Evolutionary conservation across 2,797 vertebrate species (phyloP).

Genomic region (Podarcis siculus): DNA sequence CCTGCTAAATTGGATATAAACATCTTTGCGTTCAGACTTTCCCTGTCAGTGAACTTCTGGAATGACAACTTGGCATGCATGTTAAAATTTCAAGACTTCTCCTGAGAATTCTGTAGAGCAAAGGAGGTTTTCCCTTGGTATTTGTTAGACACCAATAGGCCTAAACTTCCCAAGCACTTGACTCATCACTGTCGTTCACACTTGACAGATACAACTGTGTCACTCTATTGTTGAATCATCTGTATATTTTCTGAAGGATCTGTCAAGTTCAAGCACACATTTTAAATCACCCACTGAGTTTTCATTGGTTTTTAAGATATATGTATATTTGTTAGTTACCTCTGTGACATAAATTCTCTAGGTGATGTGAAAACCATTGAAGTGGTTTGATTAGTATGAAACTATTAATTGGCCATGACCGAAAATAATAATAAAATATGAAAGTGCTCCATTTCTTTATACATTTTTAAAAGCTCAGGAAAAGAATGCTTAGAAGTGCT

Average conservation of each 20-base stretch:
- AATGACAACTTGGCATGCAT: neutral
- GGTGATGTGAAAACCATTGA: neutral
- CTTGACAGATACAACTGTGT: neutral
- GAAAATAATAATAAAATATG: neutral
- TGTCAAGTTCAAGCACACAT: neutral
- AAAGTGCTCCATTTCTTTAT: neutral
- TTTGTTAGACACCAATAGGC: neutral
- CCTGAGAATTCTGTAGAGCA: neutral
- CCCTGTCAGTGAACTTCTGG: neutral
- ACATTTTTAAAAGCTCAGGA: neutral
- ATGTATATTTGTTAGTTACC: too few species aligned
- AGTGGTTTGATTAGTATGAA: conserved; percentile 22
- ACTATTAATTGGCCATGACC: conserved; percentile 5
- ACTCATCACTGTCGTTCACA: neutral
- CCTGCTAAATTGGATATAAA: conserved; percentile 4
- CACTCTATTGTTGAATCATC: accelerated
- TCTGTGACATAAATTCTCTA: too few species aligned
- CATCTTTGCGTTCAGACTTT: neutral
- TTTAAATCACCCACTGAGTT: conserved; percentile 17
- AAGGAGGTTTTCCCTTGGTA: conserved; percentile 16
- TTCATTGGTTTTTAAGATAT: neutral
- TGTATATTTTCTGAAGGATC: neutral
- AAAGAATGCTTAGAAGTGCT: neutral
- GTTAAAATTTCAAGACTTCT: conserved; percentile 27
- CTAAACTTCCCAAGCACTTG: neutral